phyloP scores from a whole-genome alignment of 1,140 invertebrate genomes.

The Brachionus angularis region DNA sequence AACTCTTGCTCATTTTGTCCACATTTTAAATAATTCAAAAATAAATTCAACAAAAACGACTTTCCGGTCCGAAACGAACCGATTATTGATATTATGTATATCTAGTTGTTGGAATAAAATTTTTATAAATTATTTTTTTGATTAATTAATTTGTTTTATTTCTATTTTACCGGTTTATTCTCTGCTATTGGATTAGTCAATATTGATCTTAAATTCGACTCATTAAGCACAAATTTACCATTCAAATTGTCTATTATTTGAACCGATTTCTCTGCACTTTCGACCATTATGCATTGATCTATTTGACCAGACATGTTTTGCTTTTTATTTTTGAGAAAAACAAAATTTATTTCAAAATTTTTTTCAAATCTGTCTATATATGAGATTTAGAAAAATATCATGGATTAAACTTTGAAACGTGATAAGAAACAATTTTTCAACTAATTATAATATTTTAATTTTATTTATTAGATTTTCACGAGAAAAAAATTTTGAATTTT shows the following conservation, averaged over 20 bases:
- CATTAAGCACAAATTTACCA: conserved; percentile 10
- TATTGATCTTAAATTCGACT: neutral
- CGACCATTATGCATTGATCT: neutral
- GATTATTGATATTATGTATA: conserved; percentile 56
- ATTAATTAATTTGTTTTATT: neutral
- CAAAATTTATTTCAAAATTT: too few relatives aligned
- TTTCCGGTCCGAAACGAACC: conserved; percentile 91
- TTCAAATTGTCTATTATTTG: conserved; percentile 18
- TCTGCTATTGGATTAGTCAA: neutral
- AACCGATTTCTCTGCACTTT: too few relatives aligned
- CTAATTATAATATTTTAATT: too few relatives aligned
- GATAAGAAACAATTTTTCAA: too few relatives aligned
- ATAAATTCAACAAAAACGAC: conserved; percentile 73
- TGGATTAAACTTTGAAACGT: too few relatives aligned
- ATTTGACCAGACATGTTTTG: conserved; percentile 12
- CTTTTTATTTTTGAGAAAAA: too few relatives aligned
- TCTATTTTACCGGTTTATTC: conserved; percentile 4
- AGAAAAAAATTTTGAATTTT: too few relatives aligned
- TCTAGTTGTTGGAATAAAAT: conserved; percentile 2
- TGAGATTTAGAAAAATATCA: too few relatives aligned
- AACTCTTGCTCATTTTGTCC: neutral
- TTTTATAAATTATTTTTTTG: neutral
- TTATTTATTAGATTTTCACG: too few relatives aligned
- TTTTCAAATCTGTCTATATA: too few relatives aligned
- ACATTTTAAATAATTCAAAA: neutral